phyloP scores from a whole-genome alignment of 2,113 vertebrate species.

The Boulengeromyrus knoepffleri region DNA sequence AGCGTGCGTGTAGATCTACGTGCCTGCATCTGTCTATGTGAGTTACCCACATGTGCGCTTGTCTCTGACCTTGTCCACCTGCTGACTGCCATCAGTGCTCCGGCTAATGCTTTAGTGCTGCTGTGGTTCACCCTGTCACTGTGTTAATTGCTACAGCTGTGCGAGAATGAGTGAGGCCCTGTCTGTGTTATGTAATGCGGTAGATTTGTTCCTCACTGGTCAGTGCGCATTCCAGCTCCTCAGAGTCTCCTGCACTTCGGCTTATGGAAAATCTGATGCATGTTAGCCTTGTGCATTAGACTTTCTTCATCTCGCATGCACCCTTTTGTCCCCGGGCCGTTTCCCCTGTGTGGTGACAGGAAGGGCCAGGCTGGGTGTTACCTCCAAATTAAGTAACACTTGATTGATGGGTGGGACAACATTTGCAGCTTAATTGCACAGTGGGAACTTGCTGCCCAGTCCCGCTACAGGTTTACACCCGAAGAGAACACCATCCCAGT shows the following conservation, averaged over 20 bases:
- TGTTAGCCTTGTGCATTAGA: background rate
- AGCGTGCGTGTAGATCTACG: background rate
- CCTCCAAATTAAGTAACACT: background rate
- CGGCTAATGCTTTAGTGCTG: conserved; percentile 9
- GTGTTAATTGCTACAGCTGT: background rate
- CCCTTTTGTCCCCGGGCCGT: background rate
- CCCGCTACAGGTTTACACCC: background rate
- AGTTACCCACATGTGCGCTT: background rate
- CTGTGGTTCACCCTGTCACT: background rate
- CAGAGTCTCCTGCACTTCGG: background rate
- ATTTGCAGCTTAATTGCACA: background rate
- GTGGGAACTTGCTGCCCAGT: background rate
- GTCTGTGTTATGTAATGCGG: background rate
- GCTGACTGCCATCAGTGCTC: conserved; percentile 44
- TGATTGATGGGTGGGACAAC: background rate
- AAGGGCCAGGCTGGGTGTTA: background rate
- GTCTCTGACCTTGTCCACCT: conserved; percentile 51
- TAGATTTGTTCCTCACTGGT: background rate
- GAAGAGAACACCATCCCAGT: background rate
- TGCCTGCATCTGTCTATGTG: background rate
- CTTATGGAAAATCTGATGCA: background rate
- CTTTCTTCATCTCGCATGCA: background rate
- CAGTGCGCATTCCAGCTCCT: conserved; percentile 32
- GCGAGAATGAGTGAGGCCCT: background rate
- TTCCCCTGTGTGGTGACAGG: background rate